Evolutionary conservation across 1,140 invertebrate species (phyloP), one percentile per base, ranked within the genome.

Genomic region (Bombus superbus): DNA sequence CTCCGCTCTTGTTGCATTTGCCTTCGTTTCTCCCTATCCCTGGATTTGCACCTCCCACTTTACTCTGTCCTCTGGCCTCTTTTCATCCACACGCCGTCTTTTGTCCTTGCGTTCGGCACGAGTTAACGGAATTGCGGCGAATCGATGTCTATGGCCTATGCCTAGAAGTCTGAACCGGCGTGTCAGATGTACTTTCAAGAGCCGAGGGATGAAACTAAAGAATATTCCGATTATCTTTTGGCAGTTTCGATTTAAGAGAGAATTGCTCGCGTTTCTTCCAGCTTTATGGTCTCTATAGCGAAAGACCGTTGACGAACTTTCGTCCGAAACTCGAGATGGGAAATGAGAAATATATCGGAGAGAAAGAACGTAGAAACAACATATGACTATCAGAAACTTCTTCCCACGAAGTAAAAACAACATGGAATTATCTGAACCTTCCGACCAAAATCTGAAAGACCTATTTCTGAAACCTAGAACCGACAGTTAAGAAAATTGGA

Each of bases 11-110:
- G 73, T 78, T 66, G 69, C 79, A 72, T 81, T 86, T 77, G 69
- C 84, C 62, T 73, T 68, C 74, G 42, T 74, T 42, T 59, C 38
- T 22, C 11, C 25, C 25, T 40, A 3, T 35, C 35, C 15, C 32
- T n/a, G 11, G 62, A 81, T 6, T 25, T 25, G 75, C 47, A 42
- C 64, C 82, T 78, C 82, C 82, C 66, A 79, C 82, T 71, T 71
- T 71, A n/a, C 44, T 59, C 44, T 35, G 42, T 77, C 64, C 38
- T 59, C 32, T 32, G 47, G 38, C 47, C 28, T 28, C 81, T 44
- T 79, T 64, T 62, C 40, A 28, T 44, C n/a, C 13, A 28, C 64
- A 25, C 64, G 15, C n/a, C 25, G 13, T 40, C 75, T 25, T 79
- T 79, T 79, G 38, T 79, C 40, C 40, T 47, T 28, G 13, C 1